Evolutionary conservation across 2,888 invertebrate species (phyloP), one percentile per base, ranked within the genome.

Genomic region (Idaea aversata): DNA sequence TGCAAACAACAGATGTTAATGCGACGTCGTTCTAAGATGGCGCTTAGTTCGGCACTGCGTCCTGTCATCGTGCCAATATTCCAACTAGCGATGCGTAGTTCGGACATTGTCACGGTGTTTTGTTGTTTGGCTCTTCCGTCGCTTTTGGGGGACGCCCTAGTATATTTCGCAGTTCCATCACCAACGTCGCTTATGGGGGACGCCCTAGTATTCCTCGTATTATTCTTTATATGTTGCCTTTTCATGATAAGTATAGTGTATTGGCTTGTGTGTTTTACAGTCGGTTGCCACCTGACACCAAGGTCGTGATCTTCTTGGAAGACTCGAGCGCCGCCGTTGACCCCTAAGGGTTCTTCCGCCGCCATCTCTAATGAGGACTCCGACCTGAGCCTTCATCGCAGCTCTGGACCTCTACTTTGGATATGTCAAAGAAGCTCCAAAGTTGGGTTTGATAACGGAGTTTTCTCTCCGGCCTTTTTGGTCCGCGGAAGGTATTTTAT

Each of bases 41-140:
- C 63, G 36, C 63, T 64, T 6, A 71, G 66, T 66, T 74, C 72
- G 61, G 25, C 7, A 62, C 72, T 67, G 47, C 72, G 58, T 64
- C 70, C 68, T 7, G 68, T 72, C 65, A 72, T 57, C 10, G 74
- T 67, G 59, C 72, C 72, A 10, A 74, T 34, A 57, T 74, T 74
- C 72, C 72, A 71, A 6, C 34, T 73, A 4, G 71, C 71, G 61
- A 69, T 63, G 15, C 68, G 67, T 47, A 69, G n/a, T 57, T 34
- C n/a, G n/a, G n/a, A n/a, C n/a, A n/a, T 60, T 7, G 62, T 59
- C 15, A 25, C 59, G 59, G 6, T 59, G 59, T 25, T n/a, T n/a
- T n/a, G n/a, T n/a, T n/a, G 59, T 59, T 16, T 25, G 16, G n/a
- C n/a, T n/a, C 15, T 5, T 4, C 16, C 59, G 59, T 59, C 59